Evolutionary conservation across 2,113 vertebrate species (phyloP), one percentile per base, ranked within the genome.

Genomic region (Rhagologus leucostigma): DNA sequence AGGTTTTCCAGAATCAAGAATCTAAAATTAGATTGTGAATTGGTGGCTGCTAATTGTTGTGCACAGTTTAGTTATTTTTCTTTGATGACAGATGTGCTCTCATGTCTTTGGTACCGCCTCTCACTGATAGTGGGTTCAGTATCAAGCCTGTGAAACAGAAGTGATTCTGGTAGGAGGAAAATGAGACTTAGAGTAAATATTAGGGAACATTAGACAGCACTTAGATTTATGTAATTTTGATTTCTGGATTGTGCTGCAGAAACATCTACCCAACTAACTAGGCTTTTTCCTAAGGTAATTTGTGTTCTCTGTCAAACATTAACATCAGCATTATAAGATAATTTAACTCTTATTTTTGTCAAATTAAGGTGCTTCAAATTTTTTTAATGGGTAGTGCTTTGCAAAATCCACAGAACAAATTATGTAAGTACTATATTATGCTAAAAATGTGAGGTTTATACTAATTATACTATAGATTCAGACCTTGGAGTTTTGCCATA

Each of bases 401-500:
- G 63, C 32, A 85, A 95, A 84, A 63, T 55, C 70, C 53, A 41
- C 35, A 79, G 92, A 87, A 91, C 41, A 82, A 55, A 76, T 92
- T 35, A 92, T 39, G 27, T 86, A 83, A 95, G 59, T 92, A 69
- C 57, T 69, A 27, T 3, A 23, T 85, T 55, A 90, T 55, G 47
- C 83, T 82, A 93, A 94, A 94, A 96, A 84, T 73, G 13, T 71
- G 77, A 87, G 63, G 62, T 90, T 91, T 95, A 52, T 71, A 78
- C 52, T 82, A 87, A 94, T 88, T 88, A 75, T 64, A 49, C 50
- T 56, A 52, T 50, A 84, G 83, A 91, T 87, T 65, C 62, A 46
- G 55, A 67, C 62, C 84, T 78, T 98, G 97, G 97, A 96, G 90
- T 33, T 70, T 84, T 91, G 97, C 96, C 95, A 95, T 75, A 83